Evolutionary conservation across 92 coral and sea anemone genomes (phyloP).

Genomic region (Parazoanthus darwini): DNA sequence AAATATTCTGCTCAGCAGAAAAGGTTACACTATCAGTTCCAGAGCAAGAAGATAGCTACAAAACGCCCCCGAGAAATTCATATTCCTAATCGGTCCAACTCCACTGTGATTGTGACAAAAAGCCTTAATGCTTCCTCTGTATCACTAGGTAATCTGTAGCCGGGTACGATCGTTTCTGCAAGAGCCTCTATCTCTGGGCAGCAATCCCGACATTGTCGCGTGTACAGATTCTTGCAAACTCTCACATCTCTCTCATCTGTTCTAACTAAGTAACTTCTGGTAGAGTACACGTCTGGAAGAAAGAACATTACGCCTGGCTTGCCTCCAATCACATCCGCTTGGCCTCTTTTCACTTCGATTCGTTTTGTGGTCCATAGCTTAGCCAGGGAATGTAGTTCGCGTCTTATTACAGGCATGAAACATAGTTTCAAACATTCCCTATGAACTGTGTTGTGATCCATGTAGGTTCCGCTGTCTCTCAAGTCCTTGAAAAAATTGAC

Average conservation of each 20-base stretch:
- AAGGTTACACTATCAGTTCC: not conserved
- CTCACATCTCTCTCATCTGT: conserved; percentile 41
- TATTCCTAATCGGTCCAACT: conserved; percentile 32
- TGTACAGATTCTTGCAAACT: conserved; percentile 47
- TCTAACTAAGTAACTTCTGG: conserved; percentile 43
- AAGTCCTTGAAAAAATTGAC: conserved; percentile 56
- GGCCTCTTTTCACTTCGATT: conserved; percentile 58
- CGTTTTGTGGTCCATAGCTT: conserved; percentile 67
- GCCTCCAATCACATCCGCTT: conserved; percentile 57
- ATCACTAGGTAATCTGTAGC: conserved; percentile 15
- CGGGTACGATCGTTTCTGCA: conserved; percentile 40
- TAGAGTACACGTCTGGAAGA: conserved; percentile 28
- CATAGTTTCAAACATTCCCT: conserved; percentile 55
- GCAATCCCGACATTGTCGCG: conserved; percentile 37
- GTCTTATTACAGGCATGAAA: conserved; percentile 57
- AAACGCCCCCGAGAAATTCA: conserved; percentile 1
- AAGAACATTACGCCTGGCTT: conserved; percentile 40
- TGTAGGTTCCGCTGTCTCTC: conserved; percentile 44
- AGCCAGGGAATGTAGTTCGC: conserved; percentile 56
- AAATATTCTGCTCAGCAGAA: too few relatives aligned
- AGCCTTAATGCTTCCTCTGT: conserved; percentile 40
- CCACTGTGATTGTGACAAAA: conserved; percentile 31
- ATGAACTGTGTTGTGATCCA: conserved; percentile 29
- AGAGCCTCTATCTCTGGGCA: conserved; percentile 31
- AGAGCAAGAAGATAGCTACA: not conserved